Conservation (phyloP, 35 echinoderm and acorn worm genomes). For the Ptychodera flava region DNA sequence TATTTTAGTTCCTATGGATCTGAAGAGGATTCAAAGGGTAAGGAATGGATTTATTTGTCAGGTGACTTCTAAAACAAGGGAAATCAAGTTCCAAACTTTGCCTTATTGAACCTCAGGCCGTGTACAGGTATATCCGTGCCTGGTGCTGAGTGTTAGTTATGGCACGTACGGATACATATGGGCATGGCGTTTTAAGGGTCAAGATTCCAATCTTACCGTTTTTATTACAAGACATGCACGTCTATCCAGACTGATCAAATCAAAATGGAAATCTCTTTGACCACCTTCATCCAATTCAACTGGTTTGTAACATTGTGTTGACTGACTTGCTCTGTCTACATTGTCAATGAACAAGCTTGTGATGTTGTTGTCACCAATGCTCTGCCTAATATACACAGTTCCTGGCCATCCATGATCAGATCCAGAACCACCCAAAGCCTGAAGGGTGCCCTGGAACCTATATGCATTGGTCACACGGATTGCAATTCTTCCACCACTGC, state of each 20-base stretch:
- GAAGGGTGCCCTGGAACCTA: slow-evolving; percentile 37
- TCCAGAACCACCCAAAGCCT: slow-evolving; percentile 47
- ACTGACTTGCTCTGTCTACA: neutral
- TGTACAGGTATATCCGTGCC: no score
- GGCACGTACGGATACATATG: no score
- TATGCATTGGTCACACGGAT: slow-evolving; percentile 27
- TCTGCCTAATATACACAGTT: slow-evolving; percentile 50
- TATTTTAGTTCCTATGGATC: no score
- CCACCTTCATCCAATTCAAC: slow-evolving; percentile 11
- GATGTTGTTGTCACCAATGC: slow-evolving; percentile 17
- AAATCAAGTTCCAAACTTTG: no score
- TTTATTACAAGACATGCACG: slow-evolving; percentile 25
- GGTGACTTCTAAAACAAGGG: no score
- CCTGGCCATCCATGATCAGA: slow-evolving; percentile 48
- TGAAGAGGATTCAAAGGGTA: no score
- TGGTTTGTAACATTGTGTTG: neutral
- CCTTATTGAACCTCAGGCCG: no score
- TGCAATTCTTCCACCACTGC: slow-evolving; percentile 72
- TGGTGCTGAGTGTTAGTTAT: no score
- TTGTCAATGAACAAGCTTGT: slow-evolving; percentile 59
- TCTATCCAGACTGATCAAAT: slow-evolving; percentile 39
- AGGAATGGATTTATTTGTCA: no score
- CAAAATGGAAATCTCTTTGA: slow-evolving; percentile 22
- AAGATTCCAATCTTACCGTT: neutral
- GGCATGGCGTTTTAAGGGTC: no score